A percentile compares a stretch with the other conserved stretches of the same genome.
Evolutionary conservation across 2,113 vertebrate species (phyloP).

Genomic region (Lutjanus erythropterus): DNA sequence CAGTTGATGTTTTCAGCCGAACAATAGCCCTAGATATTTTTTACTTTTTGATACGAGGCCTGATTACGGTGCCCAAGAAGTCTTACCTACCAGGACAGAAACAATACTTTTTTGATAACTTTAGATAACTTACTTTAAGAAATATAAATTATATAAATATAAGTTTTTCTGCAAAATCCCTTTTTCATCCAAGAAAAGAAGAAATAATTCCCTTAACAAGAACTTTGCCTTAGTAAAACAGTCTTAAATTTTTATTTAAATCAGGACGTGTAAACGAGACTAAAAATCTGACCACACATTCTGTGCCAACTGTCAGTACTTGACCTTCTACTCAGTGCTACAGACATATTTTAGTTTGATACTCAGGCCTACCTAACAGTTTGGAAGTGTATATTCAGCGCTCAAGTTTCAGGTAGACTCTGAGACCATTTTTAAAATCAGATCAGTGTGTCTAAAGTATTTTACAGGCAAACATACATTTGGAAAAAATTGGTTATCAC

Average conservation of each 20-base stretch:
- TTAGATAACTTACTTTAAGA: neutral
- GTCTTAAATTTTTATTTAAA: neutral
- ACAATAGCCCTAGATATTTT: neutral
- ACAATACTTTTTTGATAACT: neutral
- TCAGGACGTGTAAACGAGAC: neutral
- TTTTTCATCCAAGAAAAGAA: neutral
- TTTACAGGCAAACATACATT: neutral
- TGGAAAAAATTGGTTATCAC: neutral
- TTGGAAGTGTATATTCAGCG: neutral
- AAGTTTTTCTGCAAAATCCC: neutral
- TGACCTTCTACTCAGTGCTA: neutral
- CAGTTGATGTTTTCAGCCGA: neutral
- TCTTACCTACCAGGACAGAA: neutral
- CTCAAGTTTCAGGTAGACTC: neutral
- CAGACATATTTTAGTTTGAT: neutral
- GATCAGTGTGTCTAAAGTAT: too few relatives aligned
- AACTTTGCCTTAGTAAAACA: neutral
- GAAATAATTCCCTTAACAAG: neutral
- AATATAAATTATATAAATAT: too few relatives aligned
- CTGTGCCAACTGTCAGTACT: neutral
- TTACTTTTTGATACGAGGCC: neutral
- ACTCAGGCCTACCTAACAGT: neutral
- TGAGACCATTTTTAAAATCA: neutral
- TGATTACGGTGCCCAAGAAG: too few relatives aligned
- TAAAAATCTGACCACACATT: neutral